Evolutionary conservation across 92 coral and sea anemone genomes (phyloP), one percentile per base, ranked within the genome.

Genomic region (Porites cylindrica): DNA sequence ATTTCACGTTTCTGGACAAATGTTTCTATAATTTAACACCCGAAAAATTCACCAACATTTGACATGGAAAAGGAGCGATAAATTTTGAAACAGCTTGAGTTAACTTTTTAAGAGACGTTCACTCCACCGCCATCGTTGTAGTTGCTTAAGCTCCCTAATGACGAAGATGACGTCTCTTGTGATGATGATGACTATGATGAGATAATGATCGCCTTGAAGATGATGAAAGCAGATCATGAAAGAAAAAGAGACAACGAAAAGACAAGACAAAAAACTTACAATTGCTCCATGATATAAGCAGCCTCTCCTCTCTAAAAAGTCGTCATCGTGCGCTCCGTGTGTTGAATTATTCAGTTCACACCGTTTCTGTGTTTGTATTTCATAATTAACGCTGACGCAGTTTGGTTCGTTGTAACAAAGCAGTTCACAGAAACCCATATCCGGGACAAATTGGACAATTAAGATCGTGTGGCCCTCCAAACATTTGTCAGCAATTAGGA

Each of bases 321-420:
- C 43, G 0, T 1, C 13, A 21, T 20, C 70, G 11, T 66, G 70
- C 32, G 23, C 70, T 66, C 26, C 43, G 32, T 66, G 70, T 19
- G 70, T 66, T 66, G 70, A n/a, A 20, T 66, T 66, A 4, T 66
- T 66, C 70, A 66, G 23, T n/a, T 66, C 70, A 20, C 70, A 66
- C 0, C 47, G 47, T 38, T 0, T 66, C 1, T 66, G 1, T 66
- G 16, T 66, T 66, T 20, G 32, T 32, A 8, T 66, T 4, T 19
- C 70, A 10, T 17, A 66, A 66, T 66, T 66, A 7, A 66, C 20
- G 0, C 70, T 66, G 61, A 56, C 61, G 61, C 61, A 56, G 61
- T 56, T 56, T 10, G 61, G 61, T 56, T 56, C 4, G 16, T 66
- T n/a, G 70, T 66, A 66, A 66, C 70, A 66, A 66, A 66, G 70